Percentiles rank a stretch among this genome's conserved stretches.
These are phyloP conservation scores for Galeopterus variegatus DNA, from an alignment of 2,113 vertebrate species.

Conservation along the genomic window DNA sequence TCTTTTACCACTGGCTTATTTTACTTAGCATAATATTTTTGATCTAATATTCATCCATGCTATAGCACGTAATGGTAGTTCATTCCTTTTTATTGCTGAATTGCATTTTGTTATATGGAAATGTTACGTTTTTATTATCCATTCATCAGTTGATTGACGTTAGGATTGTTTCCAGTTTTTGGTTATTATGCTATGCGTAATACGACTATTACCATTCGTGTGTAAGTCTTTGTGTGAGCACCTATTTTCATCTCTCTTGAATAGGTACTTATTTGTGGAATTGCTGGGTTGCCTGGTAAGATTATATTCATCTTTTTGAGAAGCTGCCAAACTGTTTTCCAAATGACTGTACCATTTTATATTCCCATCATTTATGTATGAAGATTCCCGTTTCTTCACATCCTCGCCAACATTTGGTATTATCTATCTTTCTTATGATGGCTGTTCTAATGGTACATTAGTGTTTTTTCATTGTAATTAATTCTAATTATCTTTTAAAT, in stretches of 20 bases:
- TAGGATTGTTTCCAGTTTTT: neutral
- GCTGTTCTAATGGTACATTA: neutral
- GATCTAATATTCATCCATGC: neutral
- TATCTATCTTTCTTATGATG: neutral
- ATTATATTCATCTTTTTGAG: neutral
- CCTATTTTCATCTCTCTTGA: neutral
- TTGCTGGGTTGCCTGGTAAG: neutral
- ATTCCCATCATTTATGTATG: neutral
- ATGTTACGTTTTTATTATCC: neutral
- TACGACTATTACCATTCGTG: neutral
- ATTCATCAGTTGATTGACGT: neutral
- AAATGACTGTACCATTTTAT: neutral
- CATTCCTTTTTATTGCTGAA: constrained; percentile 18
- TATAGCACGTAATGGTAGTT: neutral
- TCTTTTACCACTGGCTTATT: neutral
- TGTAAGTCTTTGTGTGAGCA: neutral
- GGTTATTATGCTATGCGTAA: neutral
- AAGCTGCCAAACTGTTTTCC: neutral
- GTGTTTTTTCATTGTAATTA: neutral
- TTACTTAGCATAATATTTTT: neutral
- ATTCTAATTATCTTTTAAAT: neutral
- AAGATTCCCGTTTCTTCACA: neutral
- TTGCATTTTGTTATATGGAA: neutral
- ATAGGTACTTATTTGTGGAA: neutral
- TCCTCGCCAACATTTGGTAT: neutral